A percentile compares a stretch with the other conserved stretches of the same genome.
phyloP scores from a whole-genome alignment of 2,797 vertebrate genomes.

The Chiroxiphia lanceolata region DNA sequence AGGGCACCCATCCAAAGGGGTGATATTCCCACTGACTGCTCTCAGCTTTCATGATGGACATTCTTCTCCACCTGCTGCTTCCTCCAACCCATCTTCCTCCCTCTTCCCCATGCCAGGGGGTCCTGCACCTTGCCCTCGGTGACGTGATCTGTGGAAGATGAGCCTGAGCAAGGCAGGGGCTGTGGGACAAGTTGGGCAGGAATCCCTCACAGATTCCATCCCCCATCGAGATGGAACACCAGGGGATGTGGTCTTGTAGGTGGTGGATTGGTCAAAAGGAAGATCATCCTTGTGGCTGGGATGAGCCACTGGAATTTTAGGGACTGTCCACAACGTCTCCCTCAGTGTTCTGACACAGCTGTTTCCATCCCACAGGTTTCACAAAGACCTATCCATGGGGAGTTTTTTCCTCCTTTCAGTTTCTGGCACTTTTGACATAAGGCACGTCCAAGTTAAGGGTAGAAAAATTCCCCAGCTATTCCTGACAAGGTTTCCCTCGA shows the following conservation, averaged over 20 bases:
- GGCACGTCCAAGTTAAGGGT: not conserved
- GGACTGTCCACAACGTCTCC: not conserved
- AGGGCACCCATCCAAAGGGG: not conserved
- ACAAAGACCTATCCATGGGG: not conserved
- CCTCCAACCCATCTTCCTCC: not conserved
- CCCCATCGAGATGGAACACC: not conserved
- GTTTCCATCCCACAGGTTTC: not conserved
- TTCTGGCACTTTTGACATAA: not conserved
- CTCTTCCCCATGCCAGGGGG: not conserved
- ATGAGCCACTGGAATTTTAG: not conserved
- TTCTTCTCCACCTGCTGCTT: not conserved
- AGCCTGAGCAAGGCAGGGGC: not conserved
- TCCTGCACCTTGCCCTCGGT: not conserved
- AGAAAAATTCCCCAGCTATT: not conserved
- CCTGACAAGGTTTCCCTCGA: not conserved
- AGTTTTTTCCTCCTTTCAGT: not conserved
- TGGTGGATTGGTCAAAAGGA: fast-evolving
- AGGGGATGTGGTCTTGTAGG: not conserved
- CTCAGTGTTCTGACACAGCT: not conserved
- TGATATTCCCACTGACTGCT: fast-evolving
- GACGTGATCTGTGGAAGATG: not conserved
- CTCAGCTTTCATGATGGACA: not conserved
- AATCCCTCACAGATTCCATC: not conserved
- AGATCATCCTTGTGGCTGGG: fast-evolving
- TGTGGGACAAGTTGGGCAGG: not conserved